Percentiles rank a stretch among this genome's conserved stretches.
phyloP scores from a whole-genome alignment of 2,888 invertebrate genomes.

The Chloroclystis v-ata region DNA sequence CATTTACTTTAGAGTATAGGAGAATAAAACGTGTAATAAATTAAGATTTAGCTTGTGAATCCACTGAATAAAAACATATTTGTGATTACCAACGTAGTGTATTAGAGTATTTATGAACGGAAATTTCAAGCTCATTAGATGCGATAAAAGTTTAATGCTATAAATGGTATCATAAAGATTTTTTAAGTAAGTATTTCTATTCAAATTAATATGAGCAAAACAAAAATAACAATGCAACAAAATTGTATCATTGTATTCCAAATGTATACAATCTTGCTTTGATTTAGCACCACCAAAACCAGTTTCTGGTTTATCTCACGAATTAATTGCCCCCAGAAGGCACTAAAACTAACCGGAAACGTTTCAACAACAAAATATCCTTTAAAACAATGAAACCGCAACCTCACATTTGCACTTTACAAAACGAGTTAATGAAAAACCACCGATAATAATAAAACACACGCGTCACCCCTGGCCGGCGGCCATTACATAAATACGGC shows the following conservation, averaged over 20 bases:
- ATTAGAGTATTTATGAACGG: too few species aligned
- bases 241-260: not conserved
- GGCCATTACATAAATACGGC: constrained; percentile 77
- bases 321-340: constrained; percentile 17
- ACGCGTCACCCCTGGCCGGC: constrained; percentile 67
- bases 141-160: too few species aligned
- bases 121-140: too few species aligned
- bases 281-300: constrained; percentile 18
- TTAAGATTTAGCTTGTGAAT: too few species aligned
- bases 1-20: too few species aligned
- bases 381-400: constrained; percentile 25
- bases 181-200: too few species aligned
- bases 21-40: too few species aligned
- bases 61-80: too few species aligned
- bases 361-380: constrained; percentile 32
- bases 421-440: constrained; percentile 65
- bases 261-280: constrained; percentile 4
- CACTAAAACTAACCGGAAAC: constrained; percentile 27
- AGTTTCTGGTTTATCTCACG: constrained; percentile 19
- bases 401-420: constrained; percentile 39
- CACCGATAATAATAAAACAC: constrained; percentile 67
- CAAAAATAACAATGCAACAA: not conserved
- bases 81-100: too few species aligned
- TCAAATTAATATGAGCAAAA: too few species aligned
- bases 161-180: too few species aligned